phyloP scores from a whole-genome alignment of 2,797 vertebrate genomes.

The Eurystomus glaucurus region DNA sequence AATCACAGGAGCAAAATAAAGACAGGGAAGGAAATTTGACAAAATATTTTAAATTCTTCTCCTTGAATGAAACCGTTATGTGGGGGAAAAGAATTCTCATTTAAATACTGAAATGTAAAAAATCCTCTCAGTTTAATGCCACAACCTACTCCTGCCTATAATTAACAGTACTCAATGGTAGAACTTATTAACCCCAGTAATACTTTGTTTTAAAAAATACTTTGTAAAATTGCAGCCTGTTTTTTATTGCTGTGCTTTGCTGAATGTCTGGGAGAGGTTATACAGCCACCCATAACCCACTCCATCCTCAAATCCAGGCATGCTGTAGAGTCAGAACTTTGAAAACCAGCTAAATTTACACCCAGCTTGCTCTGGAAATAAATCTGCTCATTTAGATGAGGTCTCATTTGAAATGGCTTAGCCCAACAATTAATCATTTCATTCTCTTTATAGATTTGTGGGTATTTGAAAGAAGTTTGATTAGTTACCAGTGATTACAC shows the following conservation, averaged over 20 bases:
- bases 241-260: conserved; percentile 24
- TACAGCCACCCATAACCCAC: conserved; percentile 12
- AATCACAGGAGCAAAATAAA: not conserved
- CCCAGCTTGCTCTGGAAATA: conserved; percentile 71
- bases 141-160: not conserved
- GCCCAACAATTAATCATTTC: conserved; percentile 79
- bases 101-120: not conserved
- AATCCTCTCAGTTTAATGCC: not conserved
- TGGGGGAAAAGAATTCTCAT: not conserved
- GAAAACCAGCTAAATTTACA: conserved; percentile 78
- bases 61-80: not conserved
- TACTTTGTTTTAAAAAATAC: not conserved
- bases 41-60: not conserved
- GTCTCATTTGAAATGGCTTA: conserved; percentile 78
- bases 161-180: not conserved
- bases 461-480: conserved; percentile 79
- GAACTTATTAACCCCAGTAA: not conserved
- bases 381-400: conserved; percentile 81
- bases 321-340: conserved; percentile 67
- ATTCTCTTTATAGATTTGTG: conserved; percentile 78
- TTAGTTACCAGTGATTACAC: conserved; percentile 80
- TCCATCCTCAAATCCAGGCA: conserved; percentile 28
- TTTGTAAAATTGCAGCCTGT: not conserved
- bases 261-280: conserved; percentile 15
- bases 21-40: not conserved